phyloP scores from a whole-genome alignment of 2,113 vertebrate genomes.

The Gallinago jamesoni region DNA sequence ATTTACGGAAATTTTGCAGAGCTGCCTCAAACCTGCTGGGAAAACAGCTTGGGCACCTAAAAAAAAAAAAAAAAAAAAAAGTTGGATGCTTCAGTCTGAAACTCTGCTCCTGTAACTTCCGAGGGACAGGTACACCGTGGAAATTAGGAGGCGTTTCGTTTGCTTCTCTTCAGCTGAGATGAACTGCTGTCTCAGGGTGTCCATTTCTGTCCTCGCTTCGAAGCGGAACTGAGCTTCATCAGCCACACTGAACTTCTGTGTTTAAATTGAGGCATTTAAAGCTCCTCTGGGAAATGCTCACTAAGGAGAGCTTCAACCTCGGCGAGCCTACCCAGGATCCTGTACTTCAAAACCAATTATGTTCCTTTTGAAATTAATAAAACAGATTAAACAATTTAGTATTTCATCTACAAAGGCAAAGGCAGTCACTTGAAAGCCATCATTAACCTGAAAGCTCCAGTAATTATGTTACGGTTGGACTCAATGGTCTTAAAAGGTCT shows the following conservation, averaged over 20 bases:
- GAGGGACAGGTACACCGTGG: no score
- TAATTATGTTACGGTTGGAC: not conserved
- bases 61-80: no score
- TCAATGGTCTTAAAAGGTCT: not conserved
- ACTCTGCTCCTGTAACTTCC: not conserved
- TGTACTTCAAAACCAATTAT: not conserved
- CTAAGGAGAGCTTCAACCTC: not conserved
- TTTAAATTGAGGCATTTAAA: not conserved
- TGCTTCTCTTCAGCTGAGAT: not conserved
- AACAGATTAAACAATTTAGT: not conserved
- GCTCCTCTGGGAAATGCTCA: not conserved
- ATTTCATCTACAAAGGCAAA: not conserved
- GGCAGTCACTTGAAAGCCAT: not conserved
- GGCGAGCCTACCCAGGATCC: not conserved
- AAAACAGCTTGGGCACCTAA: not conserved
- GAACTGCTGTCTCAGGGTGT: not conserved
- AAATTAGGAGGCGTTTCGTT: not conserved
- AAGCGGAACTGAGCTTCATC: not conserved
- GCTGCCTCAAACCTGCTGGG: not conserved
- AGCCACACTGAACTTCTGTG: not conserved
- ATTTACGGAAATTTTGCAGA: not conserved
- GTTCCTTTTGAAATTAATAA: not conserved
- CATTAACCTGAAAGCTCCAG: not conserved
- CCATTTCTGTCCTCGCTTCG: not conserved
- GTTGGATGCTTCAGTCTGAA: not conserved